Evolutionary conservation across 2,797 vertebrate species (phyloP), one percentile per base, ranked within the genome.

Genomic region (Hemitrygon akajei): DNA sequence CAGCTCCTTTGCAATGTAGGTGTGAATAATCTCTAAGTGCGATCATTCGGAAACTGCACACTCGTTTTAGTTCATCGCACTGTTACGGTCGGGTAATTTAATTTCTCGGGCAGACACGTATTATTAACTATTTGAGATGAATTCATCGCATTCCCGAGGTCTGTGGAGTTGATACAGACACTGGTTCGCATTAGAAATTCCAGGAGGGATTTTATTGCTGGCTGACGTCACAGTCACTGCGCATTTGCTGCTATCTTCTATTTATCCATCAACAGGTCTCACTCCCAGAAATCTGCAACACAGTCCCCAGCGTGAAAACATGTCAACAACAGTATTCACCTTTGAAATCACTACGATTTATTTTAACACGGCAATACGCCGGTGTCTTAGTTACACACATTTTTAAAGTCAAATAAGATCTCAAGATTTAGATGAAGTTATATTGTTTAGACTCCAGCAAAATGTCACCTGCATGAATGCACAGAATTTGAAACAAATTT

Each of bases 241-340:
- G 60, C 11, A 86, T 86, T 58, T 56, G 40, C 16, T 10, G 80
- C 3, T n/a, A 86, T 3, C 25, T 16, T 87, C 14, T n/a, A n/a
- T 89, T 89, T 20, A 89, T 69, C n/a, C 18, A 86, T 86, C 56
- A 69, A 89, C 86, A 89, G 86, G 86, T 89, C 16, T 60, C 82
- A 89, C 37, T 63, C 63, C 6, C 18, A 7, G n/a, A 69, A 66
- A 69, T 7, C n/a, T 34, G 60, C 34, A 89, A 89, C n/a, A n/a
- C 63, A 37, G 2, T 10, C 86, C 63, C 58, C 58, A 66, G 84
- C n/a, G 60, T 34, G 34, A 10, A 89, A 63, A 69, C 20, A 69
- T 56, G 60, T 1, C 86, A 22, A 9, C 18, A 37, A 37, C 86
- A 63, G 81, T 47, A 10, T 63, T 18, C 60, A 89, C 20, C 20